Evolutionary conservation across 37 sponge, comb jelly and placozoan species (phyloP).

Genomic region (Chondrilla cf. caribensis): DNA sequence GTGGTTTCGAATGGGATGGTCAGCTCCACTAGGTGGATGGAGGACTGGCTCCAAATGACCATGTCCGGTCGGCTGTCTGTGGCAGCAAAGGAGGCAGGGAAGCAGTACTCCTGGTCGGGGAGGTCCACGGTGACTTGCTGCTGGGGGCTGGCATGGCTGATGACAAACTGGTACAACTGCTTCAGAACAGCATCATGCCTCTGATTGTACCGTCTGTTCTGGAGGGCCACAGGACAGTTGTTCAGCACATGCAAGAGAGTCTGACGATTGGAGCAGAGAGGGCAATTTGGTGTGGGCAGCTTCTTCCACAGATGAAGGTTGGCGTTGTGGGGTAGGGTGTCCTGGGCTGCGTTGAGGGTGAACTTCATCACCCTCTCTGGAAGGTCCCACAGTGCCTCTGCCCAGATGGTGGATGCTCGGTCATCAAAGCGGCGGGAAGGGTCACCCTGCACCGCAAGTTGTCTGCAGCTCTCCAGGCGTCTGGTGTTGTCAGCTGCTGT

Average conservation of each 20-base stretch:
- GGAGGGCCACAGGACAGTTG: constrained; percentile 11
- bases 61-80: constrained; percentile 27
- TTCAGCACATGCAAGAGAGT: constrained; percentile 4
- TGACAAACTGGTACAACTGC: neutral
- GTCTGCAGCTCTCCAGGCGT: neutral
- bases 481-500: neutral
- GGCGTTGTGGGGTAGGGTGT: constrained; percentile 43
- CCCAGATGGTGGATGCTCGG: neutral
- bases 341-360: neutral
- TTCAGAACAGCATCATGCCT: constrained; percentile 25
- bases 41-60: constrained; percentile 10
- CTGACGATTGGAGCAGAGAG: constrained; percentile 1
- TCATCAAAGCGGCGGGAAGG: neutral
- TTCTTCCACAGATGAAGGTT: constrained; percentile 21
- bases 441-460: neutral
- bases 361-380: constrained; percentile 2
- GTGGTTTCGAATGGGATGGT: constrained; percentile 1
- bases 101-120: constrained; percentile 6
- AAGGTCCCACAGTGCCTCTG: neutral
- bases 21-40: constrained; percentile 14
- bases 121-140: constrained; percentile 17
- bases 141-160: neutral
- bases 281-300: neutral
- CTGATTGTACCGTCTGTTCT: constrained; percentile 26
- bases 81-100: constrained; percentile 12